Percentiles rank a stretch among this genome's conserved stretches.
Conservation (phyloP, 2,888 invertebrate species). For the Operophtera brumata region DNA sequence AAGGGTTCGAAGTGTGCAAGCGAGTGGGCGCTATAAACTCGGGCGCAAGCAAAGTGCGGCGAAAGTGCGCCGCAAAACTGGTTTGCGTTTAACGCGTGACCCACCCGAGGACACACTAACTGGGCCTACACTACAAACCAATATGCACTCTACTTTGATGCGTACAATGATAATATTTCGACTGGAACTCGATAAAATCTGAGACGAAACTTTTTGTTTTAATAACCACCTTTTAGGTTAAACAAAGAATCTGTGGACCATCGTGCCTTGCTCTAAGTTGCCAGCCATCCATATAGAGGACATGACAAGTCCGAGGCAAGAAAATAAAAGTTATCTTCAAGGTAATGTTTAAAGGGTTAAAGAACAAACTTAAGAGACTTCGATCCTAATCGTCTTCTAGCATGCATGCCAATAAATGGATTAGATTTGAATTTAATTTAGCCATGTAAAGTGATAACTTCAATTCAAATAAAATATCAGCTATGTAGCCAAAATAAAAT, state of each 20-base stretch:
- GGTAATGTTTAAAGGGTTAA: not conserved
- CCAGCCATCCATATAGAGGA: conserved; percentile 8
- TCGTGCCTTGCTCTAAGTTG: no score
- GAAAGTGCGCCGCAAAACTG: conserved; percentile 74
- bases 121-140: conserved; percentile 48
- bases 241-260: conserved; percentile 27
- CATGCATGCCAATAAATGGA: no score
- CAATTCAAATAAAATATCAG: not conserved
- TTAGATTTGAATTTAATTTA: no score
- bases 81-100: conserved; percentile 76
- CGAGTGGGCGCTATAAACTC: conserved; percentile 57
- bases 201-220: conserved; percentile 30
- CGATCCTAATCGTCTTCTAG: no score
- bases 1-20: conserved; percentile 53
- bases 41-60: conserved; percentile 67
- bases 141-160: conserved; percentile 45
- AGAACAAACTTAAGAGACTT: not conserved
- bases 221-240: conserved; percentile 24
- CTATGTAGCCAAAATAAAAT: not conserved
- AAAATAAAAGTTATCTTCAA: not conserved
- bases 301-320: conserved; percentile 11
- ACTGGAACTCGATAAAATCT: conserved; percentile 29
- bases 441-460: no score
- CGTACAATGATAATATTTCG: conserved; percentile 37
- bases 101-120: conserved; percentile 71